Evolutionary conservation across 2,888 invertebrate genomes (phyloP).

Genomic region (Drosophila ustulata): DNA sequence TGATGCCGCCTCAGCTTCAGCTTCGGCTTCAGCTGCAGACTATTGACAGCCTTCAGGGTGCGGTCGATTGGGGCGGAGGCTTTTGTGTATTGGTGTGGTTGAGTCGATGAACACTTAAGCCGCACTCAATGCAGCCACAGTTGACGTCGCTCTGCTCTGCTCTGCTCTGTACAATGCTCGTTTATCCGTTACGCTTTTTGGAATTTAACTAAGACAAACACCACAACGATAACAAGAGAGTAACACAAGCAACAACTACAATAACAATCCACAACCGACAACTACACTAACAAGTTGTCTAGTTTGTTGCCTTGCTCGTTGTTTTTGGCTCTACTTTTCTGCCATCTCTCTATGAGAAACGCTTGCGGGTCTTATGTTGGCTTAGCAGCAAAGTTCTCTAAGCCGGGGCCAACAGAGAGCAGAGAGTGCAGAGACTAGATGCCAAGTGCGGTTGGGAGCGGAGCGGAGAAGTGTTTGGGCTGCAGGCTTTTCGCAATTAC

Average conservation of each 20-base stretch:
- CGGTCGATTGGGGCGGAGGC: constrained; percentile 29
- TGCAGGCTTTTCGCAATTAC: constrained; percentile 68
- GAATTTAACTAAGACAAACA: constrained; percentile 80
- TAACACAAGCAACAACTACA: constrained; percentile 43
- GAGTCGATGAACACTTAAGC: constrained; percentile 79
- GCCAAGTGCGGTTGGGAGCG: not conserved
- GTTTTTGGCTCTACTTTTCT: constrained; percentile 44
- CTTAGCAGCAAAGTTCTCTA: constrained; percentile 80
- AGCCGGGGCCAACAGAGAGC: constrained; percentile 45
- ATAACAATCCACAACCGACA: constrained; percentile 30
- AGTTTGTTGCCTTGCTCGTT: constrained; percentile 76
- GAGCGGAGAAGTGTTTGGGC: not conserved
- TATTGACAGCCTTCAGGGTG: constrained; percentile 75
- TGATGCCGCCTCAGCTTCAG: constrained; percentile 15
- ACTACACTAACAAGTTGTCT: constrained; percentile 58
- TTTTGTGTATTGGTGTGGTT: constrained; percentile 68
- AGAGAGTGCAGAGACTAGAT: constrained; percentile 1
- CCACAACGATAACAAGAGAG: constrained; percentile 78
- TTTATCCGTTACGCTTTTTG: constrained; percentile 77
- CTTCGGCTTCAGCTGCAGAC: constrained; percentile 49
- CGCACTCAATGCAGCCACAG: constrained; percentile 73
- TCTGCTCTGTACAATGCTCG: constrained; percentile 38
- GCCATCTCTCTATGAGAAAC: constrained; percentile 55
- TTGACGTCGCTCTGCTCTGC: constrained; percentile 52
- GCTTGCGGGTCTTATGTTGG: constrained; percentile 80